Conservation (phyloP, 2,888 invertebrate genomes). For the Mechanitis messenoides region DNA sequence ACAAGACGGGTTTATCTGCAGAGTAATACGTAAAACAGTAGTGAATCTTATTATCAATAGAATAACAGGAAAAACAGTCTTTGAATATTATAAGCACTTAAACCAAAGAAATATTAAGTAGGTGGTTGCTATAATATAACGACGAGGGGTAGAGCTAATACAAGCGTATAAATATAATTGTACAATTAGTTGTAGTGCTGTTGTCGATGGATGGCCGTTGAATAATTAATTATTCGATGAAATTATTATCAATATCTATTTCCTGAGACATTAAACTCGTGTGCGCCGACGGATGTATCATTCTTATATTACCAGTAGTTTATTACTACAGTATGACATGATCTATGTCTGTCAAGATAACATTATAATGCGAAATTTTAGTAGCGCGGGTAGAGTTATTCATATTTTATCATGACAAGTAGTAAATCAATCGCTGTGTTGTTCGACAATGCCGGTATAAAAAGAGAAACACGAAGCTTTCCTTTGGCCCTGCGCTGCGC, state of each 20-base stretch:
- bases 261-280: conserved; percentile 2
- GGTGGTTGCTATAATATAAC: too few species aligned
- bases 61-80: too few species aligned
- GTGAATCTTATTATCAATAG: too few species aligned
- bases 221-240: conserved; percentile 1
- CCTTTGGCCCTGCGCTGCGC: conserved; percentile 29
- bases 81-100: too few species aligned
- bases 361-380: conserved; percentile 52
- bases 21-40: not conserved
- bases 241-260: conserved; percentile 3
- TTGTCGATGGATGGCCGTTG: not conserved
- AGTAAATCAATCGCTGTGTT: conserved; percentile 31
- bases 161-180: not conserved
- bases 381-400: conserved; percentile 32
- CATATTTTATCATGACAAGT: conserved; percentile 33
- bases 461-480: conserved; percentile 46
- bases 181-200: not conserved
- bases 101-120: too few species aligned
- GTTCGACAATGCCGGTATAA: conserved; percentile 44
- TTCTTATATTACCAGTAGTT: conserved; percentile 10
- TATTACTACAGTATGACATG: conserved; percentile 23
- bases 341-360: conserved; percentile 28
- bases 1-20: conserved; percentile 25
- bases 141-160: not conserved
- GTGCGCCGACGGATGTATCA: not conserved